Conservation (phyloP, 2,113 vertebrate species). For the Rhinoderma darwinii region DNA sequence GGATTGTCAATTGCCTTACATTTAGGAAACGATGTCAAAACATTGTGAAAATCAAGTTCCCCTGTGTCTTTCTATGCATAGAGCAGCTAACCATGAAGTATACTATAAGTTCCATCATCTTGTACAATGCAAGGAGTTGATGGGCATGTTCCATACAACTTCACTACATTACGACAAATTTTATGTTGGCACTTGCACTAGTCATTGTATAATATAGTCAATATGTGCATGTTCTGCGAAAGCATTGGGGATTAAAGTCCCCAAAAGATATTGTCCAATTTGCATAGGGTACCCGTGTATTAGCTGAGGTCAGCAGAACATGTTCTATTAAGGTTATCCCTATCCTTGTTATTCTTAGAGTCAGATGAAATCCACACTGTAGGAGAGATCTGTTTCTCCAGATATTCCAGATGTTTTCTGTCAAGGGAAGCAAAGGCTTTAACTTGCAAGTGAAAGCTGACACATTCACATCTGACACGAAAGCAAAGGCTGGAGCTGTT, state of each 20-base stretch:
- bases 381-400: constrained; percentile 47
- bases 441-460: constrained; percentile 59
- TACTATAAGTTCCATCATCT: neutral
- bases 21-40: too few relatives aligned
- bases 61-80: too few relatives aligned
- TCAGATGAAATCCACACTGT: neutral
- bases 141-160: neutral
- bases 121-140: neutral
- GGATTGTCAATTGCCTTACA: neutral
- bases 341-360: constrained; percentile 27
- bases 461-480: constrained; percentile 57
- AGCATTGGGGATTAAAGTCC: neutral
- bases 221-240: neutral
- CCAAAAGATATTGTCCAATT: neutral
- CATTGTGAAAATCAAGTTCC: neutral
- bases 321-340: neutral
- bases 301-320: neutral
- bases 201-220: neutral
- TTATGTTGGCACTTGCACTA: neutral
- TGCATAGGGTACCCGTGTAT: neutral
- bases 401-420: constrained; percentile 59
- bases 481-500: constrained; percentile 48
- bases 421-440: constrained; percentile 56
- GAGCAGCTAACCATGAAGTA: neutral
- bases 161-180: neutral